Evolutionary conservation across 2,888 invertebrate genomes (phyloP), one percentile per base, ranked within the genome.

Genomic region (Blera fallax): DNA sequence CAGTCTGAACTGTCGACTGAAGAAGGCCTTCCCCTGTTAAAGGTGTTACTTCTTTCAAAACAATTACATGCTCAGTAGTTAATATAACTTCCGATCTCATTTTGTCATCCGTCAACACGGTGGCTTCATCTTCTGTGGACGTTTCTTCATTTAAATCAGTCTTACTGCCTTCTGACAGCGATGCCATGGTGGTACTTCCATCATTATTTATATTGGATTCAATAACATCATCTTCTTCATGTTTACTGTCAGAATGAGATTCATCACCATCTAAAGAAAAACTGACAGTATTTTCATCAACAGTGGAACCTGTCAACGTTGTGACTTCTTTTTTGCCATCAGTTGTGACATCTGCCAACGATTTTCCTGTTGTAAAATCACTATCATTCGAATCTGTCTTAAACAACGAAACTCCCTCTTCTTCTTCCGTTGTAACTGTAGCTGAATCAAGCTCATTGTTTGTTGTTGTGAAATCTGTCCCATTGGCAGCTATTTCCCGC

Each of bases 271-370:
- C 45, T 8, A 11, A 18, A 14, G 67, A 24, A 14, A 72, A 72
- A 21, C 64, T 34, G 1, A 77, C 82, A 8, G 77, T 77, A 34
- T 82, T 82, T 5, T 82, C 73, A 43, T 82, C 77, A n/a, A 77
- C 16, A 21, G 24, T 56, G 0, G 37, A 40, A 2, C 37, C 76
- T 11, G 18, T 70, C 27, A 65, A 24, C 0, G 65, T 77, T 6
- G 82, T 72, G 1, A 2, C 21, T 27, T 77, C 43, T 10, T 82
- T 82, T 2, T 37, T 76, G 5, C 18, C 45, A 10, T 37, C 50
- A 0, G n/a, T 16, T n/a, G 54, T 50, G 2, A 4, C 6, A 45
- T 60, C 60, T 62, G 54, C 29, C 0, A 58, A 1, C 8, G 43
- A 11, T 0, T 48, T 62, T 16, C 11, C 54, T 1, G 56, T 64